Evolutionary conservation across 2,113 vertebrate genomes (phyloP).

Genomic region (Sciurus niger): DNA sequence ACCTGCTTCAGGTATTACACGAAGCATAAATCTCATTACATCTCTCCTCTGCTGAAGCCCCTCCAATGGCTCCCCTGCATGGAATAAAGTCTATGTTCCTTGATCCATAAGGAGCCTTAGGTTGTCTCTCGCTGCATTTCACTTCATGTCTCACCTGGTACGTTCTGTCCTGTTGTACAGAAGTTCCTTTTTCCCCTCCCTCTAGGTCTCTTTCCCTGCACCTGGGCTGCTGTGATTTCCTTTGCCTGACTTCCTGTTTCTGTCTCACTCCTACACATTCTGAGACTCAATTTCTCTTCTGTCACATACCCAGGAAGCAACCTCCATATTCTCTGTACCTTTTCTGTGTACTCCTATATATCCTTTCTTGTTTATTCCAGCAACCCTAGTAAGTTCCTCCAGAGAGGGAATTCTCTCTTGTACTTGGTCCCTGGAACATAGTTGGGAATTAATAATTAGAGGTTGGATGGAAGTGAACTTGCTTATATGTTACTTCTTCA

Average conservation of each 20-base stretch:
- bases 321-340: neutral
- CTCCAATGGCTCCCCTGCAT: neutral
- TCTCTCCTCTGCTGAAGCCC: constrained; percentile 36
- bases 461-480: neutral
- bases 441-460: constrained; percentile 1
- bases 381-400: neutral
- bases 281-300: neutral
- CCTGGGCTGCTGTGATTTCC: no score
- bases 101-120: neutral
- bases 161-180: neutral
- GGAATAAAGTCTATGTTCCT: constrained; percentile 70
- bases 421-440: neutral
- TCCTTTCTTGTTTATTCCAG: neutral
- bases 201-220: neutral
- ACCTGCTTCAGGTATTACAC: no score
- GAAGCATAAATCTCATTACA: no score
- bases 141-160: neutral
- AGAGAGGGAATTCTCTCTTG: neutral
- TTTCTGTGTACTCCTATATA: neutral
- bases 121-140: neutral
- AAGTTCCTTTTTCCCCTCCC: neutral
- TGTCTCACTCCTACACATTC: neutral
- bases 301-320: neutral
- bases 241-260: neutral
- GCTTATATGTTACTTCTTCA: neutral